Evolutionary conservation across 2,113 vertebrate species (phyloP), one percentile per base, ranked within the genome.

Genomic region (Paradisaea rubra): DNA sequence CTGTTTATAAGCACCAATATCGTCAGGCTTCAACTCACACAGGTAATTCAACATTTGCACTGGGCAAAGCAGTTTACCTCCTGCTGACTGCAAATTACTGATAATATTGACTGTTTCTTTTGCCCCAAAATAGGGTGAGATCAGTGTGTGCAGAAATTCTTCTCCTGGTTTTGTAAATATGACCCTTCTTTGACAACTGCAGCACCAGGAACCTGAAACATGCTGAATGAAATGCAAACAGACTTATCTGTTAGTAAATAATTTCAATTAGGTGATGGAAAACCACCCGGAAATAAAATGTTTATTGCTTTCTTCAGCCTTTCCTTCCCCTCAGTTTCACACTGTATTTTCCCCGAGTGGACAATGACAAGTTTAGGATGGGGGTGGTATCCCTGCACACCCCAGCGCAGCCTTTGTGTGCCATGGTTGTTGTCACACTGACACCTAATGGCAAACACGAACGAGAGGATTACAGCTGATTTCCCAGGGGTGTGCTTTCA

Each of bases 401-500:
- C 59, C 74, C 19, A 5, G 52, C 33, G 4, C 1, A 74, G 85
- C 60, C 72, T 81, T 88, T 53, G 71, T 61, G 33, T 30, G 69
- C 39, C 28, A 88, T 84, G 95, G 88, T 96, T 95, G 95, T 87
- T 95, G 96, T 96, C 95, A 96, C 94, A 97, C 94, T 97, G 96
- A 96, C 96, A 96, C 90, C 96, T 95, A 95, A 93, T 74, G 94
- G 94, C 91, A 95, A 91, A 92, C 19, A 57, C 0, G 72, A 92
- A 91, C 25, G 9, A 27, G 41, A 88, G 44, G 63, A 49, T 45
- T 16, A 42, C 5, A 3, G 39, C 68, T 53, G 14, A 53, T 52
- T 83, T 76, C 71, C 42, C 78, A 54, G 74, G 39, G 50, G 21
- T 39, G 49, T 28, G 42, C 24, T 77, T 73, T 57, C n/a, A 33